These are phyloP conservation scores for Cataglyphis albicans DNA, from an alignment of 2,888 invertebrate species.

Conservation along the genomic window DNA sequence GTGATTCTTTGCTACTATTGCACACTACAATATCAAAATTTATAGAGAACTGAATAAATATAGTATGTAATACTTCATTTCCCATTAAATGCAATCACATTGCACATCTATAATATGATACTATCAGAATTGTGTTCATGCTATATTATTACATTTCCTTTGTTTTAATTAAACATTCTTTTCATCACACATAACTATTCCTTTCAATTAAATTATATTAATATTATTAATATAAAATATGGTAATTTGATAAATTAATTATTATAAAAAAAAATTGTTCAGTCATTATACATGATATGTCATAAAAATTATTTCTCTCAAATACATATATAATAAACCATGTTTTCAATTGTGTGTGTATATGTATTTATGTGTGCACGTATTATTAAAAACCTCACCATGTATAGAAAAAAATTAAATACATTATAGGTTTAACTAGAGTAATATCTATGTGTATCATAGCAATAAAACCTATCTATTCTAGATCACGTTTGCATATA, in stretches of 20 bases:
- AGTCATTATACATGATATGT: slow-evolving; percentile 31
- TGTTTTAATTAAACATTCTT: neutral
- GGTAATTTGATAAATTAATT: slow-evolving; percentile 1
- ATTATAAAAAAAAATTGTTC: neutral
- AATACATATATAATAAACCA: neutral
- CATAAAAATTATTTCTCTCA: neutral
- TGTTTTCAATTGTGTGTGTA: neutral
- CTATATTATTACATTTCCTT: slow-evolving; percentile 3
- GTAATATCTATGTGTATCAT: slow-evolving; percentile 14
- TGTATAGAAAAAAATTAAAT: slow-evolving; percentile 1
- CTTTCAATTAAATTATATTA: neutral
- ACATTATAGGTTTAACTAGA: neutral
- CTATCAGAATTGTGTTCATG: neutral
- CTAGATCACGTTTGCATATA: slow-evolving; percentile 27
- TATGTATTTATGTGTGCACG: neutral
- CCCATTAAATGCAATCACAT: neutral
- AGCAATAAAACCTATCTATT: slow-evolving; percentile 11
- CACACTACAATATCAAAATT: neutral
- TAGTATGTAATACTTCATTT: neutral
- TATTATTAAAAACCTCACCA: neutral
- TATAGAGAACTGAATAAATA: neutral
- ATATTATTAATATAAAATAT: slow-evolving; percentile 23
- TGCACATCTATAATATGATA: neutral
- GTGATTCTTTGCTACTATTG: neutral
- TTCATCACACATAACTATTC: neutral